Base-by-base conservation (phyloP, 2,113 vertebrate species). In the Malaclemys terrapin region DNA sequence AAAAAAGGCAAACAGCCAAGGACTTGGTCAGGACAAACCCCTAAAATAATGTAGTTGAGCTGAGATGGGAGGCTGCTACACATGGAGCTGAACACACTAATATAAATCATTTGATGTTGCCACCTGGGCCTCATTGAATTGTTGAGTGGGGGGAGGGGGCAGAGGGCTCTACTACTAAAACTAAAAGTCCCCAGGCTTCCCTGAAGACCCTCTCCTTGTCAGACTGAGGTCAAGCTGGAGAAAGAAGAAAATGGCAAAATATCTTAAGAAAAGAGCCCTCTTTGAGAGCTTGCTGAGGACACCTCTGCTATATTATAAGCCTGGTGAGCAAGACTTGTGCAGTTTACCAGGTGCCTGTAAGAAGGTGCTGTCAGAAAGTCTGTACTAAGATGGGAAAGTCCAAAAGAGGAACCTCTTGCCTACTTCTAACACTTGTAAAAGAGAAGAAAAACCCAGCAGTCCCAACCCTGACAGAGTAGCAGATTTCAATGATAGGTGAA, bases 121-220 rank as follows among this genome's bases (percentile, higher is more conserved):
- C 52, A 89, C 1, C 13, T 14, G 9, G 4, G 2, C 53, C 24
- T 90, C 57, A 80, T 10, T 29, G 27, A 42, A 0, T 31, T 62
- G 29, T 29, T 31, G 59, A 4, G 59, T 29, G 12, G 29, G 5
- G 12, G 11, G 11, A 12, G 10, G 8, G 27, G 27, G 25, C 4
- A 5, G 9, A 13, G 29, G 10, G 27, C 6, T 62, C 59, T 13
- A 62, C 59, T 62, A 29, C 22, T 62, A 31, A 62, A 62, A 31
- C 57, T 62, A 62, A 69, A 76, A 84, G 31, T 25, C 14, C 84
- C 6, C 1, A 5, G 19, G 31, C 35, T 81, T 65, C 35, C 53
- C 80, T 85, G 19, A 91, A 89, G 19, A 65, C 35, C 47, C 7
- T 17, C 6, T 91, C 16, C 25, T 38, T 93, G 13, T 52, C 62